Evolutionary conservation across 2,113 vertebrate species (phyloP).

Genomic region (Datnioides undecimradiatus): DNA sequence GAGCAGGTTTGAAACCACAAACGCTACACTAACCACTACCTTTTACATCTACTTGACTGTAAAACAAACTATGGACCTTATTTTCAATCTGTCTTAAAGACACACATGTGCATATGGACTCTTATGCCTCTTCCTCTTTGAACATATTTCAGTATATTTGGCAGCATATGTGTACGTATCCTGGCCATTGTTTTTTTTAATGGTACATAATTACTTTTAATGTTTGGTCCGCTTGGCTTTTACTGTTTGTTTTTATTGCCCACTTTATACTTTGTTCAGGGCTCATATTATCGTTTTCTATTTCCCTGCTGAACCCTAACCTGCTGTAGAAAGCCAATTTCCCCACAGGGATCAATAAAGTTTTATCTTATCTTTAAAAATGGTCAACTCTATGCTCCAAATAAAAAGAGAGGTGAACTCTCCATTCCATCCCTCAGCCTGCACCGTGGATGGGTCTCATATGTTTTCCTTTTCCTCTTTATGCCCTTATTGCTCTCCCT

Average conservation of each 20-base stretch:
- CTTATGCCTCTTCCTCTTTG: too few relatives aligned
- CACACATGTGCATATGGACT: background rate
- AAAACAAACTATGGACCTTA: background rate
- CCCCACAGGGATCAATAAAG: slow-evolving; percentile 38
- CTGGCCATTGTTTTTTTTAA: background rate
- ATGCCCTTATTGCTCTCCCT: background rate
- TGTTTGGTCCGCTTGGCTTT: slow-evolving; percentile 15
- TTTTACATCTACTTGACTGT: background rate
- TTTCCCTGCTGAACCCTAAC: slow-evolving; percentile 26
- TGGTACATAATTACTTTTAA: background rate
- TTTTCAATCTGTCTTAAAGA: background rate
- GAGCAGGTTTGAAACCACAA: background rate
- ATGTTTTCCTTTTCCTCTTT: background rate
- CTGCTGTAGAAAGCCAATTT: slow-evolving; percentile 10
- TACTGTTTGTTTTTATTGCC: slow-evolving; percentile 24
- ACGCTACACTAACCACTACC: too few relatives aligned
- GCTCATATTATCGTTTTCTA: background rate
- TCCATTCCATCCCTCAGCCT: background rate
- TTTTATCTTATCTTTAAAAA: slow-evolving; percentile 36
- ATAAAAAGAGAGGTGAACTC: slow-evolving; percentile 13
- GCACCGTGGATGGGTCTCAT: background rate
- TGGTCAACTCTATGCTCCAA: slow-evolving; percentile 21
- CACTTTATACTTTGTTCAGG: background rate
- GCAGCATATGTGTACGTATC: background rate
- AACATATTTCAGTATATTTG: background rate